Evolutionary conservation across 2,113 vertebrate species (phyloP).

Genomic region (Diadophis punctatus): DNA sequence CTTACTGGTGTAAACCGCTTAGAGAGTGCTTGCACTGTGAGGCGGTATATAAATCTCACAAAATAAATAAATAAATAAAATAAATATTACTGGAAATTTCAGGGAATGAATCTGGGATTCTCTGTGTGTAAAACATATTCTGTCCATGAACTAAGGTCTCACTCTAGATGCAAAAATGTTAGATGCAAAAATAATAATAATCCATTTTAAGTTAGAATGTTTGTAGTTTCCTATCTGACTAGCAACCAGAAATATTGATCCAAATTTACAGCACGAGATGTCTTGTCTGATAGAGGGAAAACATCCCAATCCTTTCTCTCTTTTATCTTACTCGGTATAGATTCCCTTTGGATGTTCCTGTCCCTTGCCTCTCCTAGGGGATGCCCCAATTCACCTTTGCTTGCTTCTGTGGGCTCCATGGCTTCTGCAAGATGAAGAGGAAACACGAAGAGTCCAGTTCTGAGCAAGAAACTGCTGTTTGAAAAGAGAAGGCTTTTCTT

Average conservation of each 20-base stretch:
- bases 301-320: conserved; percentile 32
- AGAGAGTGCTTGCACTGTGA: no score
- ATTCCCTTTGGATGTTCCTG: conserved; percentile 45
- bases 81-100: background rate
- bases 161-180: background rate
- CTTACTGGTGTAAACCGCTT: no score
- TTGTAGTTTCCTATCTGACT: background rate
- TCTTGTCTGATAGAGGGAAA: conserved; percentile 12
- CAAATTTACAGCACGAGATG: background rate
- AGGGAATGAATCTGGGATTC: background rate
- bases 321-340: conserved; percentile 34
- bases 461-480: conserved; percentile 72
- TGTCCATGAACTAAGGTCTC: background rate
- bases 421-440: conserved; percentile 81
- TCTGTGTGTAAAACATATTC: background rate
- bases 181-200: background rate
- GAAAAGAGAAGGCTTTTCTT: conserved; percentile 47
- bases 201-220: background rate
- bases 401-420: conserved; percentile 93
- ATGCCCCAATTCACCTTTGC: conserved; percentile 96
- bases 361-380: conserved; percentile 54
- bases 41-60: no score
- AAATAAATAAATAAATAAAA: no score
- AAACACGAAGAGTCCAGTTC: conserved; percentile 71
- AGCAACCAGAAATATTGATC: background rate